Conservation (phyloP, 2,797 vertebrate genomes). For the Ispidina lecontei region DNA sequence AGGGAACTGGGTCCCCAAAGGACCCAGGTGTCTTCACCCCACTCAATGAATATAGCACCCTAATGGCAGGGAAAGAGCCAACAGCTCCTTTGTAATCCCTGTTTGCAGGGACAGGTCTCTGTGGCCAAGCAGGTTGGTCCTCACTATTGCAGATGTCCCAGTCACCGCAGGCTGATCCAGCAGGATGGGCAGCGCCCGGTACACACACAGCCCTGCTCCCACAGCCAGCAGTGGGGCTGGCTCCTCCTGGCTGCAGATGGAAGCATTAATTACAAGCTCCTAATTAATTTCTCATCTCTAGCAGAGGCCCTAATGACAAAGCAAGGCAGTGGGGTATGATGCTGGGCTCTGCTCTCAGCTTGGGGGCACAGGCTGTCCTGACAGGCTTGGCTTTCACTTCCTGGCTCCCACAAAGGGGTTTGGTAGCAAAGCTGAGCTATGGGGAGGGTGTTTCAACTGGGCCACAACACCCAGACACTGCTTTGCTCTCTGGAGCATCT, state of each 20-base stretch:
- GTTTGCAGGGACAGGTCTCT: not conserved
- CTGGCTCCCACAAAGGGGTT: not conserved
- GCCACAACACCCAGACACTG: not conserved
- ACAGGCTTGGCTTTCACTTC: not conserved
- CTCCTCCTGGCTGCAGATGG: not conserved
- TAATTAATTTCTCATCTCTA: slow-evolving; percentile 29
- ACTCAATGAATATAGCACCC: rapidly evolving
- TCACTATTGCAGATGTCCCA: rapidly evolving
- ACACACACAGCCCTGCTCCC: not conserved
- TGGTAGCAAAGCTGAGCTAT: not conserved
- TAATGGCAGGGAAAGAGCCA: not conserved
- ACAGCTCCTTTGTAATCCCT: not conserved
- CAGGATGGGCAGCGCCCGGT: not conserved
- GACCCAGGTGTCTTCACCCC: not conserved
- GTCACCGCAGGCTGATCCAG: not conserved
- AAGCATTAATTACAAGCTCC: slow-evolving; percentile 29
- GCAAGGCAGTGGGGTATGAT: not conserved
- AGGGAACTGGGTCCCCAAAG: no score
- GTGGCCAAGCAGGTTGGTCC: not conserved
- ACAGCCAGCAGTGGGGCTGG: not conserved
- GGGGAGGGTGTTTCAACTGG: rapidly evolving
- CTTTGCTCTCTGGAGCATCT: not conserved
- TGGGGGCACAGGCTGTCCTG: rapidly evolving
- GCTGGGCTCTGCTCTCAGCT: not conserved
- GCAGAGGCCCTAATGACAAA: not conserved